Conservation (phyloP, 37 sponge, comb jelly and placozoan species). For the Ianthella basta region DNA sequence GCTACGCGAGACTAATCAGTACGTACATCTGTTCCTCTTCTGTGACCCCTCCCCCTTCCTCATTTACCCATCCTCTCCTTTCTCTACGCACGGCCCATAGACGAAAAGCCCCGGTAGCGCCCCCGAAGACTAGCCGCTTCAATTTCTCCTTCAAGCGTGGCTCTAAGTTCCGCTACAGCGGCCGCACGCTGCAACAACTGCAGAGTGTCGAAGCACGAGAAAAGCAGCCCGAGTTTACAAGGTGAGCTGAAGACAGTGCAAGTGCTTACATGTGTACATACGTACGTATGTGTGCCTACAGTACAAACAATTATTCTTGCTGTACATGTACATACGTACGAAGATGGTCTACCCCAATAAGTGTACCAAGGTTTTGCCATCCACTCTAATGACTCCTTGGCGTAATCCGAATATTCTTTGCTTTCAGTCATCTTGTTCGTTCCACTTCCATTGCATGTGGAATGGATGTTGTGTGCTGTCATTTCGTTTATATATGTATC, state of each 20-base stretch:
- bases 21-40: too few relatives aligned
- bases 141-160: constrained; percentile 34
- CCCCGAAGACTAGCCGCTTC: constrained; percentile 28
- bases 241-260: not conserved
- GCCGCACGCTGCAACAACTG: constrained; percentile 32
- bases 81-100: not conserved
- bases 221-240: constrained; percentile 30
- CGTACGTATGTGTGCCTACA: not conserved
- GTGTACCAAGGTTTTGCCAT: not conserved
- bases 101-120: not conserved
- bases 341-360: too few relatives aligned
- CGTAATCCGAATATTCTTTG: not conserved
- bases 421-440: too few relatives aligned
- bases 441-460: too few relatives aligned
- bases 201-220: not conserved
- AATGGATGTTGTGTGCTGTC: not conserved
- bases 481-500: not conserved
- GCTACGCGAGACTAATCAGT: too few relatives aligned
- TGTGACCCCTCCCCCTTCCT: not conserved
- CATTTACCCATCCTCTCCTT: not conserved
- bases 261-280: not conserved
- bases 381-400: not conserved
- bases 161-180: constrained; percentile 50
- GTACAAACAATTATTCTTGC: too few relatives aligned
- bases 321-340: too few relatives aligned